Evolutionary conservation across 2,888 invertebrate species (phyloP), one percentile per base, ranked within the genome.

Genomic region (Trachelus troglodyta): DNA sequence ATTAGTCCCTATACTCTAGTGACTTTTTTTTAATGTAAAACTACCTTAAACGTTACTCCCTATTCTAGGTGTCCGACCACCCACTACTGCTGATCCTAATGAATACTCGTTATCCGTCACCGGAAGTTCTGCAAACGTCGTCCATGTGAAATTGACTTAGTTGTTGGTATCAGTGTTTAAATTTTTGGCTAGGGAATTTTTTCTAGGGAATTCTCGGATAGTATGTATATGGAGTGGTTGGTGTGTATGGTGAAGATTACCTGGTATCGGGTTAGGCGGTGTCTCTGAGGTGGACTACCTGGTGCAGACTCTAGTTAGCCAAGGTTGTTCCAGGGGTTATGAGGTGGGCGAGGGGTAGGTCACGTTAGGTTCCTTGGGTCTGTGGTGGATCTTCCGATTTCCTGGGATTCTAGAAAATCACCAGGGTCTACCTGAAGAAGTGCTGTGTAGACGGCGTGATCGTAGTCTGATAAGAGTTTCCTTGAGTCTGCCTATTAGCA

Each of bases 391-490:
- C 79, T 76, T 75, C 76, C 75, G 79, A 81, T 81, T 81, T 81
- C 79, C 76, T 77, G 76, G 76, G 79, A 81, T 79, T 77, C 79
- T 76, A 78, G 81, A 77, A 77, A 81, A 77, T 76, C 75, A 73
- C 76, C 76, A 79, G 37, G 71, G 12, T 71, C 33, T 31, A 71
- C 34, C 31, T 34, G 33, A 4, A 9, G 71, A 30, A 71, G 71
- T 71, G 71, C 33, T 71, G 12, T 73, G 56, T 56, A 56, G 56
- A 56, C 69, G 78, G 80, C 79, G 56, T 79, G 79, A 82, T 82
- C 80, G 71, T 56, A 56, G 71, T 75, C 12, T 75, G 82, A 82
- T 82, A 82, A 79, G 77, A 76, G 75, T 79, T 79, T 79, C 75
- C 82, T 75, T 75, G 79, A 77, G 77, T 79, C 79, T 77, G 56